Evolutionary conservation across 2,797 vertebrate genomes (phyloP), one percentile per base, ranked within the genome.

Genomic region (Pampus argenteus): DNA sequence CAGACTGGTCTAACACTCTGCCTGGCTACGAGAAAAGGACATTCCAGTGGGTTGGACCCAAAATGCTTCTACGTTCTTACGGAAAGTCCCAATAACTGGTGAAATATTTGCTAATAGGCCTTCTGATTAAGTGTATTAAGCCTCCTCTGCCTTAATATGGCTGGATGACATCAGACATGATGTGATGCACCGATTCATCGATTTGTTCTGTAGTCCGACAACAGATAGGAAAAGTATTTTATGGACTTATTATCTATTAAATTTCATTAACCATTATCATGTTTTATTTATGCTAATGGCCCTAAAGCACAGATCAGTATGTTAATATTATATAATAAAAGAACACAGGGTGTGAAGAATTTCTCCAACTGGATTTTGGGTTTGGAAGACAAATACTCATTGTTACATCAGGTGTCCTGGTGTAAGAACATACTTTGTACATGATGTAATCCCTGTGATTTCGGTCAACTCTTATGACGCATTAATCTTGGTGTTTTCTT

Each of bases 21-120:
- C 56, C 52, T 74, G 66, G 28, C 61, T 52, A 40, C 0, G 14
- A 50, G 9, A 67, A 64, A 64, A 81, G 70, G 45, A 89, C 84
- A 85, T 86, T 85, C 71, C 82, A 74, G 51, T 78, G 80, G 84
- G 68, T 66, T 84, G 62, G 66, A 74, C 26, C 20, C 23, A 18
- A 61, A 63, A 38, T 20, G 31, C 61, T 60, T 83, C 42, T 66
- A 79, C 60, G 82, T 83, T 84, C 67, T 83, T 66, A 69, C 10
- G 34, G 69, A 82, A 89, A 83, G 78, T 83, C 83, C 73, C 74
- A 68, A 50, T 56, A 62, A 72, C 72, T 65, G 69, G 59, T 66
- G 55, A 26, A 54, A 23, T 71, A 59, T 69, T 62, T 66, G 28
- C 13, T 66, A 42, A 26, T 17, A 9, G 40, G 5, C 47, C 11